Base-by-base conservation (phyloP, 2,888 invertebrate species). In the Synanthedon myopaeformis region DNA sequence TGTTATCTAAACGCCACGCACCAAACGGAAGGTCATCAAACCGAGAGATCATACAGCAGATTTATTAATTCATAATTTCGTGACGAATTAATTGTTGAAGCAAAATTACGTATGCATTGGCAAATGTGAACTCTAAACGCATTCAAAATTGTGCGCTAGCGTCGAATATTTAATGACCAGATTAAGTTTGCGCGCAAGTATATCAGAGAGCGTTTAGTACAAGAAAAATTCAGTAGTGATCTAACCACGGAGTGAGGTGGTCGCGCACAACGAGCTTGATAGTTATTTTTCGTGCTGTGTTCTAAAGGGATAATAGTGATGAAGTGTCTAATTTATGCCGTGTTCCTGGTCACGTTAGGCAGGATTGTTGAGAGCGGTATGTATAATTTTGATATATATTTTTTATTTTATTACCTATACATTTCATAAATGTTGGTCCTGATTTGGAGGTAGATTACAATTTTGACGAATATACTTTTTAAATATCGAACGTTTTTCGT, bases 291-390 rank as follows among this genome's bases (percentile, higher is more conserved):
- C 70, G 76, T 77, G 74, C 71, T 72, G 79, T 74, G 72, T 51
- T 58, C 69, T 65, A 69, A 35, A 10, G 8, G 64, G 64, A 66
- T 70, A 35, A 70, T 63, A 70, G 82, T 85, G 82, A 86, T 86
- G 85, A 76, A 74, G 79, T 85, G 82, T 75, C 63, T 74, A 59
- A 66, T 80, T 63, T 61, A 77, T 61, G 66, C 72, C 59, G 67
- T 74, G 68, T 69, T 79, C 57, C 56, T 83, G 62, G 67, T 77
- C 66, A 78, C 73, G 62, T 65, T 76, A 64, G 68, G 70, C 63
- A 67, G 71, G 59, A 65, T 65, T 57, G 71, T 72, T 59, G 68
- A 72, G 35, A 73, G 70, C 55, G 82, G 85, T 85, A 58, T 80
- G 85, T 13, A 49, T 51, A 49, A 42, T 52, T 56, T 55, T 5